phyloP scores from a whole-genome alignment of 2,888 invertebrate genomes.

The Aphidius colemani region DNA sequence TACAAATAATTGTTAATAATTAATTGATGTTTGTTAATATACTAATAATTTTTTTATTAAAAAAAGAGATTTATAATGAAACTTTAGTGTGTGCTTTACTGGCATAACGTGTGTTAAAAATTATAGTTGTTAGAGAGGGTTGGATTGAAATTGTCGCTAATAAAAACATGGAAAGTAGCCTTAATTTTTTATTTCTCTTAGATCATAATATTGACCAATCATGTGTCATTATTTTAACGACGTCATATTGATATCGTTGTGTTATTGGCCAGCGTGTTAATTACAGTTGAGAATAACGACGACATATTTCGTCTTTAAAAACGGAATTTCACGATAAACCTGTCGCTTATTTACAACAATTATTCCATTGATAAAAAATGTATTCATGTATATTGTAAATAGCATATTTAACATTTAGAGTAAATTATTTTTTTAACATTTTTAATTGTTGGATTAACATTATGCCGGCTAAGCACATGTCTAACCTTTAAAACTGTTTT shows the following conservation, averaged over 20 bases:
- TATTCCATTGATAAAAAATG: not conserved
- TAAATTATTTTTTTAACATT: too few relatives aligned
- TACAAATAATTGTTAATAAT: too few relatives aligned
- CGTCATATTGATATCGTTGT: constrained; percentile 23
- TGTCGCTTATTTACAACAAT: constrained; percentile 9
- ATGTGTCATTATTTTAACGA: constrained; percentile 4
- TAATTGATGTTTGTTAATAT: not conserved
- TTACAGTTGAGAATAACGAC: constrained; percentile 11
- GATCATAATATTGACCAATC: constrained; percentile 25
- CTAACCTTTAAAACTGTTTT: too few relatives aligned
- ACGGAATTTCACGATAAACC: constrained; percentile 23
- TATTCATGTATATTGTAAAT: not conserved
- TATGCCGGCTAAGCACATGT: too few relatives aligned
- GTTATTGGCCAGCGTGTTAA: constrained; percentile 21
- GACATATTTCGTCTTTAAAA: constrained; percentile 26
- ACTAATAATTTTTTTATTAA: not conserved
- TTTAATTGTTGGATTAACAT: not conserved
- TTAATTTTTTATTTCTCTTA: constrained; percentile 21
- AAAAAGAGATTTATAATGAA: not conserved
- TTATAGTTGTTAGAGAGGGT: not conserved
- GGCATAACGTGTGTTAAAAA: not conserved
- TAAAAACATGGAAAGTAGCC: constrained; percentile 21
- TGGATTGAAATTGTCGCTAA: not conserved
- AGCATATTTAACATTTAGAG: too few relatives aligned
- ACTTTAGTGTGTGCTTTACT: not conserved